Evolutionary conservation across 2,113 vertebrate genomes (phyloP), one percentile per base, ranked within the genome.

Genomic region (Ginglymostoma cirratum): DNA sequence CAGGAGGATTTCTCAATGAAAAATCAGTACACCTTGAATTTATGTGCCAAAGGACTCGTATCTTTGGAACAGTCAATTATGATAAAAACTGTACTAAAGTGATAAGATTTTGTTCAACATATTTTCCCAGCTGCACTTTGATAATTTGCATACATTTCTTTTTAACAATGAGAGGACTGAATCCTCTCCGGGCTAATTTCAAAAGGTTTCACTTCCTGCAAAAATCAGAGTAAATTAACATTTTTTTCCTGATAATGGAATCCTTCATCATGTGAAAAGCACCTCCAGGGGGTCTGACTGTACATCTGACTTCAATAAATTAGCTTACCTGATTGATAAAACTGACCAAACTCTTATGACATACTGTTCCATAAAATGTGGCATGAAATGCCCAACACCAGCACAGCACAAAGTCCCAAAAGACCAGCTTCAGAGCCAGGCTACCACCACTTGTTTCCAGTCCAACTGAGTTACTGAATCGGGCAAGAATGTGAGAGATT

Each of bases 71-170:
- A 92, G 12, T 34, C 48, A 55, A 61, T 65, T 65, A 92, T 65
- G 52, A 34, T 90, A 90, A 55, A 61, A 55, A 90, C 52, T 90
- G 86, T 30, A 90, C 55, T 90, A 52, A 55, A 61, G 24, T 34
- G 55, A 65, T 92, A 34, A 38, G 89, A n/a, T 65, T 92, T 92
- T 92, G 34, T 92, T 83, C 42, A 83, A 83, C 38, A 83, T 45
- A 38, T 92, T 92, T 92, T 65, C 52, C 87, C 34, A n/a, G 14
- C 55, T 66, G 61, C n/a, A 21, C 89, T 92, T 65, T 10, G 52
- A 90, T 90, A 55, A 90, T 90, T 52, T 90, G 15, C 86, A 90
- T 55, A 19, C 34, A 92, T 92, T n/a, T 65, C 87, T 90, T 90
- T 17, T 5, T 38, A 65, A 65, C 15, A 15, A 66, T 17, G 55